A percentile compares a stretch with the other conserved stretches of the same genome.
Evolutionary conservation across 2,113 vertebrate species (phyloP).

Genomic region (Dascyllus trimaculatus): DNA sequence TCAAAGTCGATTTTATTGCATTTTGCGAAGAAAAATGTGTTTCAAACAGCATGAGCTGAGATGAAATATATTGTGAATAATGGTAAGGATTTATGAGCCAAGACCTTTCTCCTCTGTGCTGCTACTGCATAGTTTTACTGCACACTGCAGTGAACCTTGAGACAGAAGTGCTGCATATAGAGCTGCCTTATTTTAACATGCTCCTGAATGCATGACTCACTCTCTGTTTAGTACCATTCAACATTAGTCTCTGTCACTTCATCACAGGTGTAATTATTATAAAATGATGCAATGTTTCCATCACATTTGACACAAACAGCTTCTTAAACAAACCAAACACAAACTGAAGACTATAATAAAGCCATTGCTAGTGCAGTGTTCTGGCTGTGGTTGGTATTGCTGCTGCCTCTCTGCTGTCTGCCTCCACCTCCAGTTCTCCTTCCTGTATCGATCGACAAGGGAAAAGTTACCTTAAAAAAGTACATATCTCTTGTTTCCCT

Average conservation of each 20-base stretch:
- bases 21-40: too few species aligned
- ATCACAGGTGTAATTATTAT: constrained; percentile 28
- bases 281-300: constrained; percentile 26
- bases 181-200: not conserved
- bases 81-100: not conserved
- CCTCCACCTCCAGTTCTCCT: constrained; percentile 45
- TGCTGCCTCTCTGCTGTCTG: constrained; percentile 29
- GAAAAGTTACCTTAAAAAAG: constrained; percentile 47
- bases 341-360: not conserved
- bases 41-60: too few species aligned
- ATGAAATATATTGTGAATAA: not conserved
- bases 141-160: not conserved
- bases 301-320: constrained; percentile 27
- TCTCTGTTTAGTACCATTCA: constrained; percentile 4
- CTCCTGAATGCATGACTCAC: constrained; percentile 13
- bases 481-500: constrained; percentile 46
- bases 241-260: constrained; percentile 20
- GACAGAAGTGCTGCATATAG: constrained; percentile 1
- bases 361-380: not conserved
- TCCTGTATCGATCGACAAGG: constrained; percentile 51
- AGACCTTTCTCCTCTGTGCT: not conserved
- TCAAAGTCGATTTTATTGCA: too few species aligned
- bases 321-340: not conserved
- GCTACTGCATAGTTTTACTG: constrained; percentile 1
- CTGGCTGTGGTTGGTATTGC: constrained; percentile 8